A percentile compares a stretch with the other conserved stretches of the same genome.
Evolutionary conservation across 1,140 invertebrate species (phyloP).

Genomic region (Megalopta genalis): DNA sequence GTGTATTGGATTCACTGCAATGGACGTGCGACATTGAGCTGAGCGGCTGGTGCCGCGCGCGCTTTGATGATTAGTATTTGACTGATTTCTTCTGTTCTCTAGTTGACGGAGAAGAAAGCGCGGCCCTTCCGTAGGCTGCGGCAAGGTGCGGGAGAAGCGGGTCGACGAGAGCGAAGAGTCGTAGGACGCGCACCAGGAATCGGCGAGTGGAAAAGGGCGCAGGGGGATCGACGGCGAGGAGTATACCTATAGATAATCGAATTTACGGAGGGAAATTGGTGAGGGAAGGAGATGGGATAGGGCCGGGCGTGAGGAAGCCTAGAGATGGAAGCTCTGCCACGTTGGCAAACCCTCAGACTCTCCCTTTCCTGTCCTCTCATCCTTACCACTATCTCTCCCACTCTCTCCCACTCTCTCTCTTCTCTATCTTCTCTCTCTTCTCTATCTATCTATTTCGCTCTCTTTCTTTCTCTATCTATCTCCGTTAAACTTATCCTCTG

Average conservation of each 20-base stretch:
- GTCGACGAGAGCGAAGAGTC: slow-evolving; percentile 8
- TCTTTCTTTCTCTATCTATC: not conserved
- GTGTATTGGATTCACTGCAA: too few relatives aligned
- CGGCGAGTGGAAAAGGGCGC: not conserved
- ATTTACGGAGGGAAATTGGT: slow-evolving; percentile 76
- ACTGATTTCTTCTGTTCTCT: slow-evolving; percentile 24
- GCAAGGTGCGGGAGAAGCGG: slow-evolving; percentile 15
- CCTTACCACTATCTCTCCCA: slow-evolving; percentile 2
- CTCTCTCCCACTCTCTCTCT: not conserved
- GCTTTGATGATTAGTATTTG: too few relatives aligned
- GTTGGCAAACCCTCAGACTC: slow-evolving; percentile 59
- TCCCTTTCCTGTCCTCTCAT: not conserved
- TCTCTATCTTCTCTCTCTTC: not conserved
- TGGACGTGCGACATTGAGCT: too few relatives aligned
- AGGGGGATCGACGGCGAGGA: slow-evolving; percentile 19
- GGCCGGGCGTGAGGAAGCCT: slow-evolving; percentile 38
- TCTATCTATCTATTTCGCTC: slow-evolving; percentile 8
- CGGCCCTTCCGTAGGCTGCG: not conserved
- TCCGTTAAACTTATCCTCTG: slow-evolving; percentile 23
- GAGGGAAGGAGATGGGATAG: slow-evolving; percentile 56
- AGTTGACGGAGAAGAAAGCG: not conserved
- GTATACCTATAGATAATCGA: slow-evolving; percentile 78
- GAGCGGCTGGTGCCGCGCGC: too few relatives aligned
- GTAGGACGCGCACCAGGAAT: not conserved
- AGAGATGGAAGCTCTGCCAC: slow-evolving; percentile 52